Evolutionary conservation across 2,888 invertebrate genomes (phyloP).

Genomic region (Flexamia atlantica): DNA sequence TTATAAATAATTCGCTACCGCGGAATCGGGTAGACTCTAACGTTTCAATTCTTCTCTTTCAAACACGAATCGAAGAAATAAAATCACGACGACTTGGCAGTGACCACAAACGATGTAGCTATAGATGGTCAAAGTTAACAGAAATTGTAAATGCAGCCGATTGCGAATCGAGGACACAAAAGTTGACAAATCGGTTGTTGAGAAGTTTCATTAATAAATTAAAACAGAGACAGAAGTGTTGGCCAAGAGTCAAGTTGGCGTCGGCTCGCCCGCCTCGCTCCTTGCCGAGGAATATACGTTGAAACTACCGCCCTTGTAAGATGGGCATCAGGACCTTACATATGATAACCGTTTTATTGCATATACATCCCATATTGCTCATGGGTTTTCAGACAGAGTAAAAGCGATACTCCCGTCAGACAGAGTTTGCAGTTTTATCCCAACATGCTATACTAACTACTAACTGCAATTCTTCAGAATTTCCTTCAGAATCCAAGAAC

Average conservation of each 20-base stretch:
- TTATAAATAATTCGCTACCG: no score
- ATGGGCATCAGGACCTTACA: not conserved
- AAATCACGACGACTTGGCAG: not conserved
- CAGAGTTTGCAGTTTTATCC: no score
- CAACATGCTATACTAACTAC: no score
- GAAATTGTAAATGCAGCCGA: slow-evolving; percentile 11
- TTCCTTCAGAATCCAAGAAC: no score
- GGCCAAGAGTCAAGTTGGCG: slow-evolving; percentile 41
- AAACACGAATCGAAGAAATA: not conserved
- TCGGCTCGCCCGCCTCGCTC: not conserved
- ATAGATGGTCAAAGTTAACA: not conserved
- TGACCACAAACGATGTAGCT: not conserved
- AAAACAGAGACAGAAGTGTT: slow-evolving; percentile 48
- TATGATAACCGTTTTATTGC: not conserved
- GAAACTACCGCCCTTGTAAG: not conserved
- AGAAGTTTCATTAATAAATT: slow-evolving; percentile 54
- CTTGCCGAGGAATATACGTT: slow-evolving; percentile 12
- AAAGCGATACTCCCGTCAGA: no score
- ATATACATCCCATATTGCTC: no score
- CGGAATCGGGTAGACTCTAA: no score
- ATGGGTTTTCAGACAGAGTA: no score
- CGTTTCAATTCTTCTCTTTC: no score
- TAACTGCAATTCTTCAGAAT: no score
- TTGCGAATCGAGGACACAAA: slow-evolving; percentile 29
- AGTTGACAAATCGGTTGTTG: slow-evolving; percentile 53